Conservation (phyloP, 2,797 vertebrate species). For the Synaphobranchus kaupii region DNA sequence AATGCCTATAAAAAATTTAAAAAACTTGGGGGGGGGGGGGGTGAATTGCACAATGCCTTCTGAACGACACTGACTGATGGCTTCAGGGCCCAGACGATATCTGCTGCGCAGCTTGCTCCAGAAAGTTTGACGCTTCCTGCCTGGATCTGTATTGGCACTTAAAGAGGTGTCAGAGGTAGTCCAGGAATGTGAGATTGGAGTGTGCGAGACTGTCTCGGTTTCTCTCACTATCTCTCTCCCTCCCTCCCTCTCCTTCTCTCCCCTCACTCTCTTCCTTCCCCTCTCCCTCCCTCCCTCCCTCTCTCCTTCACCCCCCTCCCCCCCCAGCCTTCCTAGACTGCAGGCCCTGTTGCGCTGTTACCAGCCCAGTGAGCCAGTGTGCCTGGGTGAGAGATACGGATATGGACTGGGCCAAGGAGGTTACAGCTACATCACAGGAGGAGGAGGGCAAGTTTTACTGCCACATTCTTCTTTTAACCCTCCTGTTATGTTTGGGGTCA, state of each 20-base stretch:
- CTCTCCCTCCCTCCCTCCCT: neutral
- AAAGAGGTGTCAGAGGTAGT: neutral
- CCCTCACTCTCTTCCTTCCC: neutral
- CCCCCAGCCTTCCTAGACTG: slow-evolving; percentile 83
- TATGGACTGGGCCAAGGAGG: slow-evolving; percentile 92
- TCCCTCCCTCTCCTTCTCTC: neutral
- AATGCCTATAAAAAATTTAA: too few relatives aligned
- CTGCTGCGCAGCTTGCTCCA: neutral
- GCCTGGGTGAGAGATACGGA: slow-evolving; percentile 92
- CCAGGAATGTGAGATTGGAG: slow-evolving; percentile 33
- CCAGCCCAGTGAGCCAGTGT: slow-evolving; percentile 77
- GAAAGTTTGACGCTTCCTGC: neutral
- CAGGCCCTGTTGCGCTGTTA: slow-evolving; percentile 90
- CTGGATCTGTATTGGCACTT: slow-evolving; percentile 13
- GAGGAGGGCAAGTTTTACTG: slow-evolving; percentile 85
- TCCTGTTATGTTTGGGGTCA: too few relatives aligned
- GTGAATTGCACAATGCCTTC: neutral
- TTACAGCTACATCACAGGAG: slow-evolving; percentile 96
- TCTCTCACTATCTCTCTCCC: neutral
- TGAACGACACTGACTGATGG: slow-evolving; percentile 19
- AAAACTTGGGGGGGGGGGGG: too few relatives aligned
- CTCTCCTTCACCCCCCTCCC: neutral
- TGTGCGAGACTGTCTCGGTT: slow-evolving; percentile 23
- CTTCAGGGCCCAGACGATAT: slow-evolving; percentile 36
- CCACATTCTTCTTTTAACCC: slow-evolving; percentile 3